Evolutionary conservation across 2,797 vertebrate genomes (phyloP).

Genomic region (Galago senegalensis): DNA sequence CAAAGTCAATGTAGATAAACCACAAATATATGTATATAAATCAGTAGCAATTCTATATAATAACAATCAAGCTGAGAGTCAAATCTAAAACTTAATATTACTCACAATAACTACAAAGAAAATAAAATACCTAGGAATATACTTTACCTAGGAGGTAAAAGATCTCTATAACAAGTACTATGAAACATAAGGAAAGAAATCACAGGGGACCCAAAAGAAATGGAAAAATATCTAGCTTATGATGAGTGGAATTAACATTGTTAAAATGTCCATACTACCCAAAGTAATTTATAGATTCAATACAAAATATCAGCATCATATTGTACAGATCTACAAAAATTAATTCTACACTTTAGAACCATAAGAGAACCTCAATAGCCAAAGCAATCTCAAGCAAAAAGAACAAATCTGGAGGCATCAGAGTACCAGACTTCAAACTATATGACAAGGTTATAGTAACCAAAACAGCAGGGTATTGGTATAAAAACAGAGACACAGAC

Average conservation of each 20-base stretch:
- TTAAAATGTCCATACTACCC: background rate
- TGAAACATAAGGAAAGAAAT: background rate
- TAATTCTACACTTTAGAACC: background rate
- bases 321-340: background rate
- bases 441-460: background rate
- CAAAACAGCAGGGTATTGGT: background rate
- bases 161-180: background rate
- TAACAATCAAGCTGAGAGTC: background rate
- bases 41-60: background rate
- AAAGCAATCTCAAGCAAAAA: background rate
- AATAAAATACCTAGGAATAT: background rate
- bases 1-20: background rate
- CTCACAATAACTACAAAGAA: background rate
- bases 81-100: background rate
- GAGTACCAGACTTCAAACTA: background rate
- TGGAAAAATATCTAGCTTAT: background rate
- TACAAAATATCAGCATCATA: background rate
- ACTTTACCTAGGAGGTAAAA: background rate
- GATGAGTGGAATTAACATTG: background rate
- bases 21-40: background rate
- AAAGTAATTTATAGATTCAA: background rate
- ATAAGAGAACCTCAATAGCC: background rate
- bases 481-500: background rate
- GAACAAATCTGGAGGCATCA: background rate
- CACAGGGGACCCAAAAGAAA: background rate